Evolutionary conservation across 2,888 invertebrate species (phyloP), one percentile per base, ranked within the genome.

Genomic region (Caradrina clavipalpis): DNA sequence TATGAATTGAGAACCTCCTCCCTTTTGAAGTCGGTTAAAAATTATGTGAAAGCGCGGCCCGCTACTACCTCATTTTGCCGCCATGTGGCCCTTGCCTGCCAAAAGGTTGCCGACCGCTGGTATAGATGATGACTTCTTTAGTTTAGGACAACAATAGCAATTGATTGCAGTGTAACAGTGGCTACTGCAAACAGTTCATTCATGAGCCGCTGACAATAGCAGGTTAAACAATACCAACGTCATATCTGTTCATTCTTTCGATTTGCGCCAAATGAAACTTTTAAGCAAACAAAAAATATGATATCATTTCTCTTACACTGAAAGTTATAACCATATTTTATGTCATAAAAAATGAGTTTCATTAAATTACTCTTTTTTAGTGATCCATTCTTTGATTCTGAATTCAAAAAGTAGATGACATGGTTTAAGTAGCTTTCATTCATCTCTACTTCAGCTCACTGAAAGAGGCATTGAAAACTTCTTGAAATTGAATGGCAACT

Each of bases 111-210:
- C n/a, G n/a, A n/a, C n/a, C n/a, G n/a, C n/a, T n/a, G n/a, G n/a
- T n/a, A n/a, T n/a, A n/a, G 73, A 65, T 39, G 78, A 61, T 26
- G 61, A 53, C 31, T 78, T 55, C 61, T 65, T 61, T 49, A 22
- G 60, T 45, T 65, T 31, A 65, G 21, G 17, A 49, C 15, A 50
- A 65, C 65, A 78, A 78, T 72, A n/a, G 60, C 35, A 22, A 45
- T 53, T 59, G 51, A 77, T 76, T 69, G 70, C 61, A 53, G 39
- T 76, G 50, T 60, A 60, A 49, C 56, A 54, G 64, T 47, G 39
- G 47, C 19, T 55, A 51, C 62, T 51, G 49, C 57, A 71, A 72
- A 61, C 22, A 65, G 17, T 60, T 64, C 56, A 22, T 50, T 77
- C 66, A 59, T 13, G 31, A 47, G n/a, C 35, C 7, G 35, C 8